These are phyloP conservation scores for Aspiorhynchus laticeps DNA, from an alignment of 2,113 vertebrate genomes.

Conservation along the genomic window DNA sequence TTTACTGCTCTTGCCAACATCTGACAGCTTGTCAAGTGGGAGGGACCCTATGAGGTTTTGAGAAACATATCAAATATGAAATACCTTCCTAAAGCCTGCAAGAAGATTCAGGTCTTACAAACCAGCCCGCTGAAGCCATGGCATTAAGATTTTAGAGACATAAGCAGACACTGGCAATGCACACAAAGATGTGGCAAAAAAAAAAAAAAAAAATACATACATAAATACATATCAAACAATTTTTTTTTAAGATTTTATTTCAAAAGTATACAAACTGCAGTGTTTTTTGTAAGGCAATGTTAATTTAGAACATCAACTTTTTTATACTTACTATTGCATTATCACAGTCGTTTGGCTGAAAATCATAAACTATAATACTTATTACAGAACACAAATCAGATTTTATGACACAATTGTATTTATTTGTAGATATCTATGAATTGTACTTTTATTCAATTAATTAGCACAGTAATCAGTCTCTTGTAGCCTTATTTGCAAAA, in stretches of 20 bases:
- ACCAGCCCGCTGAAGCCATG: no score
- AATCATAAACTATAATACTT: slow-evolving; percentile 52
- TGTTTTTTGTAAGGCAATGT: slow-evolving; percentile 90
- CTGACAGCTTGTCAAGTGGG: no score
- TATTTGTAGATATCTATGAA: slow-evolving; percentile 59
- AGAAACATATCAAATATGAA: no score
- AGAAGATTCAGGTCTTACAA: no score
- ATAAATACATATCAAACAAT: slow-evolving; percentile 61
- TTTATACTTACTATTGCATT: slow-evolving; percentile 75
- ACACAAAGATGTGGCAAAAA: not conserved
- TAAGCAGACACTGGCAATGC: not conserved
- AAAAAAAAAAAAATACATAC: not conserved
- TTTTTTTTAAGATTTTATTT: slow-evolving; percentile 91
- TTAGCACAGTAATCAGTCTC: slow-evolving; percentile 19
- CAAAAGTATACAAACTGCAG: slow-evolving; percentile 93
- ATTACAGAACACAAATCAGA: slow-evolving; percentile 69
- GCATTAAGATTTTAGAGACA: not conserved
- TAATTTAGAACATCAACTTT: slow-evolving; percentile 83
- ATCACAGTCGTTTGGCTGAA: slow-evolving; percentile 85
- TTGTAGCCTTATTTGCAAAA: not conserved
- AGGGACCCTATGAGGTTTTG: no score
- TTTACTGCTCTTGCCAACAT: no score
- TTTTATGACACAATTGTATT: slow-evolving; percentile 83
- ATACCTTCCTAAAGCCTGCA: no score
- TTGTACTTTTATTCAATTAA: slow-evolving; percentile 30